These are phyloP conservation scores for Chaunax sp. DNA, from an alignment of 2,797 vertebrate genomes.

Conservation along the genomic window DNA sequence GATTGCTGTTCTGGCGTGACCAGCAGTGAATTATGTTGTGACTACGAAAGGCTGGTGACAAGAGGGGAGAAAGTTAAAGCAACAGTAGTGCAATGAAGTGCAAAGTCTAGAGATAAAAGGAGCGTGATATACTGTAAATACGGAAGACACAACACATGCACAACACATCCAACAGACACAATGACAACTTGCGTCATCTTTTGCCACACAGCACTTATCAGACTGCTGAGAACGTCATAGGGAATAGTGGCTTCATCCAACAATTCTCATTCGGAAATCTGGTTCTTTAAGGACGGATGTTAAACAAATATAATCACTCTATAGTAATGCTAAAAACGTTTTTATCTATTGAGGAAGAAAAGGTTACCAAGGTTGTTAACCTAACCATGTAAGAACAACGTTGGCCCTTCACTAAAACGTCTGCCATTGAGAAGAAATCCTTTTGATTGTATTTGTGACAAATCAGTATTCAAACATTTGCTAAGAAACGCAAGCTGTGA, in stretches of 20 bases:
- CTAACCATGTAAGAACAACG: background rate
- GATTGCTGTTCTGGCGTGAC: too few species aligned
- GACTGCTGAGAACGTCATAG: constrained; percentile 7
- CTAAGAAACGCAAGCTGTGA: constrained; percentile 14
- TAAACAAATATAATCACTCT: background rate
- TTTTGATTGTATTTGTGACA: constrained; percentile 23
- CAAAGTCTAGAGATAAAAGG: constrained; percentile 8
- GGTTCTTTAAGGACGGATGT: background rate
- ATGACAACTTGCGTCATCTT: constrained; percentile 19
- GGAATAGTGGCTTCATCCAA: background rate
- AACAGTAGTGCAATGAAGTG: too few species aligned
- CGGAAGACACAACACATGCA: constrained; percentile 10
- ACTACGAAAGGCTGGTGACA: background rate
- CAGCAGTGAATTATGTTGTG: too few species aligned
- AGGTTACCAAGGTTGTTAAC: constrained; percentile 25
- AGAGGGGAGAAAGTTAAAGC: background rate
- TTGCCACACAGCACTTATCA: constrained; percentile 6
- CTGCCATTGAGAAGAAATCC: background rate
- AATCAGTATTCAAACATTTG: constrained; percentile 16
- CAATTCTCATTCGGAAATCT: background rate
- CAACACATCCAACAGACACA: constrained; percentile 1
- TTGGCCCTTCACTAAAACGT: constrained; percentile 3
- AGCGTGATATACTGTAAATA: background rate
- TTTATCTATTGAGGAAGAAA: constrained; percentile 4
- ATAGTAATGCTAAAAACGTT: background rate